Evolutionary conservation across 2,113 vertebrate genomes (phyloP).

Genomic region (Sclerurus mexicanus): DNA sequence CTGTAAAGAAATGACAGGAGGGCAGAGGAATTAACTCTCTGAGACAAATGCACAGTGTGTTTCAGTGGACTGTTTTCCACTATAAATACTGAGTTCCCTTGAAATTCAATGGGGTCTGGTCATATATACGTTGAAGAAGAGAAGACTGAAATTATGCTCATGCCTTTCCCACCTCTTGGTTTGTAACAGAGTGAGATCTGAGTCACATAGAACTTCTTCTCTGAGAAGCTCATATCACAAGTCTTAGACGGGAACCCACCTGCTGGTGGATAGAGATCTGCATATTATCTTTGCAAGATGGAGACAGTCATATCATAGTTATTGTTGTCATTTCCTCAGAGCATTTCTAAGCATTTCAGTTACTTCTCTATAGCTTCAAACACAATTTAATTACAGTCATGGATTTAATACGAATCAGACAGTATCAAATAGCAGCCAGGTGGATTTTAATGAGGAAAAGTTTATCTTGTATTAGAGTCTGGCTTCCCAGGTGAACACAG

Average conservation of each 20-base stretch:
- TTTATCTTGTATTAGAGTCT: not conserved
- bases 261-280: not conserved
- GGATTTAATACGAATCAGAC: not conserved
- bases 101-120: not conserved
- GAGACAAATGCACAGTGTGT: not conserved
- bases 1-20: not conserved
- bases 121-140: not conserved
- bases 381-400: not conserved
- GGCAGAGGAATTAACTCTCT: not conserved
- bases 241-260: not conserved
- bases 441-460: not conserved
- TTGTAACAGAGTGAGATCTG: not conserved
- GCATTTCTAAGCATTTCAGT: not conserved
- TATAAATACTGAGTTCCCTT: not conserved
- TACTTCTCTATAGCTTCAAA: not conserved
- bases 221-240: not conserved
- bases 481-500: not conserved
- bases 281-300: not conserved
- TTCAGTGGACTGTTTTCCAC: not conserved
- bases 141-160: not conserved
- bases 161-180: not conserved
- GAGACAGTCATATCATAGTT: not conserved
- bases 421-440: not conserved
- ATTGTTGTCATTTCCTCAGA: not conserved
- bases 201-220: not conserved